phyloP scores from a whole-genome alignment of 2,113 vertebrate genomes.

The Gymnorhina tibicen region DNA sequence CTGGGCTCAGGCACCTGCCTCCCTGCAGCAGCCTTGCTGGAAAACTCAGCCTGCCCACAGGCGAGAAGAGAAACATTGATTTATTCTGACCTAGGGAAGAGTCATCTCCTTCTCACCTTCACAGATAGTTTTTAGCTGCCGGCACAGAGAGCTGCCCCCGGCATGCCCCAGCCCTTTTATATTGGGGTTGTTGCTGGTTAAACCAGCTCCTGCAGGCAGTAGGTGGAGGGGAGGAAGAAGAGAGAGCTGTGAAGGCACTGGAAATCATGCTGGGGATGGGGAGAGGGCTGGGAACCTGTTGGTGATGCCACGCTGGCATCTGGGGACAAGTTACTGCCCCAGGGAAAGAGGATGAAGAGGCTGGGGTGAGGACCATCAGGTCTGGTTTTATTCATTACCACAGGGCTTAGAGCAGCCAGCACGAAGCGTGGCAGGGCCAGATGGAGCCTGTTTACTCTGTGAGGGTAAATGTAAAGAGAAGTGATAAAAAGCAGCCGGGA shows the following conservation, averaged over 20 bases:
- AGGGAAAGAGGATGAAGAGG: not conserved
- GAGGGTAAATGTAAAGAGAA: conserved; percentile 31
- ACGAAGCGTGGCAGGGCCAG: conserved; percentile 16
- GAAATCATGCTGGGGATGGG: not conserved
- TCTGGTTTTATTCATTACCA: conserved; percentile 59
- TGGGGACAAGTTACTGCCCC: not conserved
- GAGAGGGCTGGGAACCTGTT: not conserved
- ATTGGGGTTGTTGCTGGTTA: not conserved
- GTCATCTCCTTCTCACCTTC: not conserved
- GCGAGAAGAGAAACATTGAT: not conserved
- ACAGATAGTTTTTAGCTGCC: not conserved
- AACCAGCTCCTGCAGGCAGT: not conserved
- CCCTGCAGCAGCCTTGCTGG: not conserved
- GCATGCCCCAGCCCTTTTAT: not conserved
- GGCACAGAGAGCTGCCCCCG: rapidly evolving
- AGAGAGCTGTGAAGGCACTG: not conserved
- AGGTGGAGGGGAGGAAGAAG: not conserved
- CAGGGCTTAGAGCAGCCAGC: conserved; percentile 6
- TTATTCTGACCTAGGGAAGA: not conserved
- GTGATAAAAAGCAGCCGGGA: conserved; percentile 29
- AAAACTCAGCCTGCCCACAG: not conserved
- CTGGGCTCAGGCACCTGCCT: not conserved
- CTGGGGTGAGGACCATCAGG: not conserved
- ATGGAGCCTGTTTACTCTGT: conserved; percentile 65
- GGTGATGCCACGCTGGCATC: not conserved